Evolutionary conservation across 2,888 invertebrate species (phyloP).

Genomic region (Ferdinandea cuprea): DNA sequence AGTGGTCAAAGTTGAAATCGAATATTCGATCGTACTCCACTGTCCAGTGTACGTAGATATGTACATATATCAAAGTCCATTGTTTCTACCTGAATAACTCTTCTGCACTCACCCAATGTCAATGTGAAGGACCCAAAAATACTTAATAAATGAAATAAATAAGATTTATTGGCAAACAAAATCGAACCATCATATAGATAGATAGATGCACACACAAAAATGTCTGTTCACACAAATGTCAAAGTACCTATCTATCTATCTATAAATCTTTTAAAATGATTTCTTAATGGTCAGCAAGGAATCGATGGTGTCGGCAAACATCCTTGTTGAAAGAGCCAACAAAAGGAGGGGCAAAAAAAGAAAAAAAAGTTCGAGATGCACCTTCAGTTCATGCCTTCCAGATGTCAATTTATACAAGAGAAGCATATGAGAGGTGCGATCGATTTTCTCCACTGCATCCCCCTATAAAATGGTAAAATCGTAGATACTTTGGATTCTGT

Average conservation of each 20-base stretch:
- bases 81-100: too few relatives aligned
- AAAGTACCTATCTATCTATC: conserved; percentile 1
- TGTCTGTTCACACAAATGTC: not conserved
- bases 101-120: too few relatives aligned
- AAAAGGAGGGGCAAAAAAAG: not conserved
- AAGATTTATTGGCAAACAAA: conserved; percentile 30
- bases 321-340: conserved; percentile 43
- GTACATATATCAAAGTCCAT: too few relatives aligned
- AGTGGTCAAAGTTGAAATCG: too few relatives aligned
- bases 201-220: not conserved
- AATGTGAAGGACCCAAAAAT: too few relatives aligned
- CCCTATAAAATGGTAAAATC: not conserved
- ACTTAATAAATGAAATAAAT: conserved; percentile 18
- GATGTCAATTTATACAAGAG: conserved; percentile 47
- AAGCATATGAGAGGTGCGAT: conserved; percentile 26
- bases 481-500: conserved; percentile 7
- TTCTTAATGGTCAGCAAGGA: conserved; percentile 27
- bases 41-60: too few relatives aligned
- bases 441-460: conserved; percentile 14
- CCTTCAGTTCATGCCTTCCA: conserved; percentile 23
- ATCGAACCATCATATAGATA: conserved; percentile 30
- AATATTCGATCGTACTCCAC: too few relatives aligned
- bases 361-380: conserved; percentile 3
- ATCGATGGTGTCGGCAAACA: conserved; percentile 47
- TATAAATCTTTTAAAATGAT: conserved; percentile 53